These are phyloP conservation scores for Cephalopterus ornatus DNA, from an alignment of 2,113 vertebrate genomes.

Conservation along the genomic window DNA sequence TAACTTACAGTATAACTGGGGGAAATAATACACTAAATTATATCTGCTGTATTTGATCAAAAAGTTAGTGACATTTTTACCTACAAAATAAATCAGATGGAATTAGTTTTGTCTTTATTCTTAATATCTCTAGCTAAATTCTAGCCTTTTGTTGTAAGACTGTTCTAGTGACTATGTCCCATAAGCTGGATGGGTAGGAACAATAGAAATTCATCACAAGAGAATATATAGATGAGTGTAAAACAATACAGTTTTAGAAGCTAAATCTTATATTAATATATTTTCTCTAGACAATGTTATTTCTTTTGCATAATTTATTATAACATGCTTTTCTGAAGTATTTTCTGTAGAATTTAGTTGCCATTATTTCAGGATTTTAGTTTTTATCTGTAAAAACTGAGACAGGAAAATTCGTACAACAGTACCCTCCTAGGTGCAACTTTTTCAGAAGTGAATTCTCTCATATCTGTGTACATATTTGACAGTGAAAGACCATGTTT, in stretches of 20 bases:
- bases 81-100: neutral
- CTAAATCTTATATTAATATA: neutral
- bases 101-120: neutral
- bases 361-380: neutral
- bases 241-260: neutral
- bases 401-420: neutral
- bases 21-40: neutral
- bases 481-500: neutral
- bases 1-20: neutral
- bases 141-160: neutral
- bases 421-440: neutral
- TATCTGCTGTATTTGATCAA: neutral
- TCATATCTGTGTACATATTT: neutral
- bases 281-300: neutral
- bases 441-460: neutral
- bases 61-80: neutral
- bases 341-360: neutral
- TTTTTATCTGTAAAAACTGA: neutral
- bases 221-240: neutral
- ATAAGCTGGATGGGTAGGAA: neutral
- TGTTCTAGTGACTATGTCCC: neutral
- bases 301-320: neutral
- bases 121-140: neutral
- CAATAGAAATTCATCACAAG: neutral
- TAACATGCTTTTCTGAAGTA: neutral